Evolutionary conservation across 2,888 invertebrate species (phyloP).

Genomic region (Hesperia comma): DNA sequence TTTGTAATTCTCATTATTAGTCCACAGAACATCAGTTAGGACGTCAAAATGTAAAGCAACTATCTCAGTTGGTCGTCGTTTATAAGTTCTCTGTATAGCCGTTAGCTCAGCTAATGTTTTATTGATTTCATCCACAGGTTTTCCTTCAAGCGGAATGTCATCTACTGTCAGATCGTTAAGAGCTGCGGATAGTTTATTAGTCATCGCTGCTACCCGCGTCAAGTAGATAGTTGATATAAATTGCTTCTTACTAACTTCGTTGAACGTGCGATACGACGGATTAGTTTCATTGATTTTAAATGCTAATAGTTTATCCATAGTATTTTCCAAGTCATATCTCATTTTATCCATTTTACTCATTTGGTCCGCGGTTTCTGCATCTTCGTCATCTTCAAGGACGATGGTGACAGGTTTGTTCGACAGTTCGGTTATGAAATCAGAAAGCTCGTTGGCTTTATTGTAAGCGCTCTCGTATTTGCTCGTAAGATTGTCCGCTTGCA

Average conservation of each 20-base stretch:
- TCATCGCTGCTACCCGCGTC: conserved; percentile 61
- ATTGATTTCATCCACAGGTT: conserved; percentile 51
- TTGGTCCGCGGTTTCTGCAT: conserved; percentile 44
- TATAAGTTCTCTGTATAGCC: conserved; percentile 61
- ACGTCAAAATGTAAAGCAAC: conserved; percentile 69
- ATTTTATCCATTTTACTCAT: conserved; percentile 56
- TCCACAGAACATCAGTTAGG: conserved; percentile 64
- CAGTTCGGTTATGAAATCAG: conserved; percentile 52
- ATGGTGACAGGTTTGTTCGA: conserved; percentile 49
- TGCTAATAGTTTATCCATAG: conserved; percentile 58
- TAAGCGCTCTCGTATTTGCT: conserved; percentile 66
- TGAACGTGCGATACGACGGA: conserved; percentile 58
- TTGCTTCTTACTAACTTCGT: conserved; percentile 64
- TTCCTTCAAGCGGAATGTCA: conserved; percentile 38
- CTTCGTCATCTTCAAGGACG: neutral
- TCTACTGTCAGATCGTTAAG: conserved; percentile 50
- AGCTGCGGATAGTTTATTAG: conserved; percentile 59
- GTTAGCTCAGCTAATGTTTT: conserved; percentile 54
- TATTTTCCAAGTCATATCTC: conserved; percentile 56
- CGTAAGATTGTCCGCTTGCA: conserved; percentile 57
- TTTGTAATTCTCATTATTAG: conserved; percentile 53
- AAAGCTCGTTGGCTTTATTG: conserved; percentile 54
- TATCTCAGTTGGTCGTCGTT: conserved; percentile 62
- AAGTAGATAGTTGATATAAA: conserved; percentile 62
- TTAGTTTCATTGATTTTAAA: conserved; percentile 60